Evolutionary conservation across 2,888 invertebrate species (phyloP), one percentile per base, ranked within the genome.

Genomic region (Nemotelus pantherinus): DNA sequence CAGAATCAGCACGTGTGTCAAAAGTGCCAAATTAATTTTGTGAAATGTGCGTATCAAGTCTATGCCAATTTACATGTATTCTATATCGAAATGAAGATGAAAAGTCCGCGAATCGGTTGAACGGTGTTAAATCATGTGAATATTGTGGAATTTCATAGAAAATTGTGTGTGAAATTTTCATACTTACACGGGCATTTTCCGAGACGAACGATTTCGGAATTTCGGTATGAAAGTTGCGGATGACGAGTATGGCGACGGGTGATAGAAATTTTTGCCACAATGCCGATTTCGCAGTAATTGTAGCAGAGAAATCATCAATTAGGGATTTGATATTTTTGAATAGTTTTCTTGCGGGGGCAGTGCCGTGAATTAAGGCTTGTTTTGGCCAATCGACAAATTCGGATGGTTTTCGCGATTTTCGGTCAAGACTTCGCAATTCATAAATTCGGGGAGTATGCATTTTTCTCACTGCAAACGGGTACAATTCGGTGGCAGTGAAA

Each of bases 1-100:
- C 86, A 85, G 81, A 83, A 82, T 85, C 85, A 87, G 87, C 87
- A 87, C 87, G 87, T 87, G 87, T 87, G 83, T 85, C 84, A 85
- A 85, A 86, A 87, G 87, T 87, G 87, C 87, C 87, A 87, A 87
- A 87, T 83, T 84, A 84, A 84, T 83, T 86, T 84, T 76, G 78
- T 82, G 84, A 85, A 85, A 87, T 87, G 87, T 87, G 84, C 86
- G 87, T 87, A 86, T 85, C 81, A 80, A 81, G 80, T 68, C 60
- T 41, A 9, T 4, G 10, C 41, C 3, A 67, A 65, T 48, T 65
- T 65, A 43, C 3, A 10, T 60, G 39, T 39, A 60, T 48, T 60
- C 43, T 10, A 4, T 10, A 48, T 60, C 50, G 74, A 74, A 74
- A 60, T 74, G 10, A 74, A 74, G 63, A 74, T 74, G 74, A 74